These are phyloP conservation scores for Myiotriccus ornatus DNA, from an alignment of 2,797 vertebrate species.

Conservation along the genomic window DNA sequence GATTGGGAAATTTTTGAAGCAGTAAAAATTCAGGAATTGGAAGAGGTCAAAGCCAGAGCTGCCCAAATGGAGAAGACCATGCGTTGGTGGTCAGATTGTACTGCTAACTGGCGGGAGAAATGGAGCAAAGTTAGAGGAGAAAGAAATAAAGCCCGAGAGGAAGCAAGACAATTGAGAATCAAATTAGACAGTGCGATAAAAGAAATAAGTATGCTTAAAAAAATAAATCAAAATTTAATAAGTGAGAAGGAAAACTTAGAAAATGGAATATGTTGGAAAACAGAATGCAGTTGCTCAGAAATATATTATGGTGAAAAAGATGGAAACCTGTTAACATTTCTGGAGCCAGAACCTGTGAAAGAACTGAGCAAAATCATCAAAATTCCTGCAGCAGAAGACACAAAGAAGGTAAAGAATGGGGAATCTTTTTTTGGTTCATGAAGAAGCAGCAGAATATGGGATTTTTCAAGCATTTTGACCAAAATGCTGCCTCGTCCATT, in stretches of 20 bases:
- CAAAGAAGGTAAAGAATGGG: conserved; percentile 7
- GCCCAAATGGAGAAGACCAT: conserved; percentile 82
- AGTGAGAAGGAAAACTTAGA: not conserved
- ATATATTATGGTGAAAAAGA: not conserved
- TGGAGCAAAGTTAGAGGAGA: conserved; percentile 77
- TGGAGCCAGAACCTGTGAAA: not conserved
- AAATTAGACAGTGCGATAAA: conserved; percentile 61
- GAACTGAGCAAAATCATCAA: not conserved
- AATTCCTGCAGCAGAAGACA: not conserved
- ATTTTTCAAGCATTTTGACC: not conserved
- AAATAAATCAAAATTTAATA: conserved; percentile 27
- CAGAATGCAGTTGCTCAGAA: not conserved
- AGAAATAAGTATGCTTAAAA: conserved; percentile 70
- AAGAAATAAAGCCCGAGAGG: conserved; percentile 73
- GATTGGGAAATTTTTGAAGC: conserved; percentile 69
- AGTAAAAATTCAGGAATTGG: conserved; percentile 63
- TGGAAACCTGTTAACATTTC: not conserved
- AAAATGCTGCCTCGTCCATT: not conserved
- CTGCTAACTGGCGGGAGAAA: conserved; percentile 77
- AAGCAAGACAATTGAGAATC: conserved; percentile 64
- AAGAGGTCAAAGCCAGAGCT: conserved; percentile 72
- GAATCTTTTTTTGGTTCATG: not conserved
- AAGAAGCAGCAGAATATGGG: not conserved
- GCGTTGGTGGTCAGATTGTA: conserved; percentile 81
- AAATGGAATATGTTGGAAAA: not conserved